These are phyloP conservation scores for Choristoneura rosaceana DNA, from an alignment of 2,888 invertebrate genomes.

Conservation along the genomic window DNA sequence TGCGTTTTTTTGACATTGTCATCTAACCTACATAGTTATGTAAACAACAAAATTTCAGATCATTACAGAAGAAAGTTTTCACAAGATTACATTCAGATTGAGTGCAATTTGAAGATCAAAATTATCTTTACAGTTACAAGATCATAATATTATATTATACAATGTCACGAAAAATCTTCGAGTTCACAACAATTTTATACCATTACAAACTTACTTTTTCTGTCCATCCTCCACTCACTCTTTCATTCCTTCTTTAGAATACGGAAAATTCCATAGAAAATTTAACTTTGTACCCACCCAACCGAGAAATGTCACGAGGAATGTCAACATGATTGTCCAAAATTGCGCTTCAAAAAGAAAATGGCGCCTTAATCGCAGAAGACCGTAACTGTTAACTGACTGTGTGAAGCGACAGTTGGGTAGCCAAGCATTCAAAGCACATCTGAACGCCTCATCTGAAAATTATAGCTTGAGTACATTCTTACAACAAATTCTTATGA, in stretches of 20 bases:
- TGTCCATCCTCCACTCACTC: not conserved
- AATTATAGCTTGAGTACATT: not conserved
- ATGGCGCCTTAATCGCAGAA: constrained; percentile 44
- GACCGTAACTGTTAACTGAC: constrained; percentile 29
- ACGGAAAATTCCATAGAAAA: constrained; percentile 1
- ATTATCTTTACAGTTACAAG: constrained; percentile 19
- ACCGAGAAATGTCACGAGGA: constrained; percentile 31
- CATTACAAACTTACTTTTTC: constrained; percentile 17
- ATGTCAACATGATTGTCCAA: constrained; percentile 45
- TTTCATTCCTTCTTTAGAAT: not conserved
- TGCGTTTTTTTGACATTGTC: too few relatives aligned
- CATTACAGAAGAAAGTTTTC: not conserved
- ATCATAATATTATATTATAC: constrained; percentile 8
- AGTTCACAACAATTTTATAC: constrained; percentile 27
- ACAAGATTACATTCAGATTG: not conserved
- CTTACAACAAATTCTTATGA: too few relatives aligned
- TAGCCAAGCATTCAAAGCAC: constrained; percentile 30
- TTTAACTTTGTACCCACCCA: constrained; percentile 37
- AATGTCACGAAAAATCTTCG: constrained; percentile 18
- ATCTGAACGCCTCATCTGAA: not conserved
- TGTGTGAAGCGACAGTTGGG: constrained; percentile 26
- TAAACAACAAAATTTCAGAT: too few relatives aligned
- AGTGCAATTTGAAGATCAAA: not conserved
- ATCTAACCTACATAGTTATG: too few relatives aligned
- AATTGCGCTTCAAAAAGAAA: constrained; percentile 49